Base-by-base conservation (phyloP, 2,888 invertebrate genomes). In the Phyllotreta cruciferae region DNA sequence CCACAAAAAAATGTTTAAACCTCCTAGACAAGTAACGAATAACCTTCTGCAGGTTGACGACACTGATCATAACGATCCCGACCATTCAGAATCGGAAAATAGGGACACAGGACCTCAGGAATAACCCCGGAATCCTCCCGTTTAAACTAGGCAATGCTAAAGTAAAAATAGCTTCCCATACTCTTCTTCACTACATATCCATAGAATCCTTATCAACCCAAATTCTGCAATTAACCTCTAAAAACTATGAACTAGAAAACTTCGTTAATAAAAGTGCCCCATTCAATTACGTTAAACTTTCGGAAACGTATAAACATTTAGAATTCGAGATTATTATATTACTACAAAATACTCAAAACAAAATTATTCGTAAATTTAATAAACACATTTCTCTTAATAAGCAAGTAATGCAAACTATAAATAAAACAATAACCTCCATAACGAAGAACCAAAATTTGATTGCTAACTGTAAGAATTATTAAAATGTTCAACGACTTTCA, bases 311-410 rank as follows among this genome's bases (percentile, higher is more conserved):
- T 24, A 24, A 24, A 24, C 24, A 24, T 24, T 24, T 24, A 24
- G 24, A 24, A 24, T 24, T 24, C 24, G 24, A 24, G 4, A 24
- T 24, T 24, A 24, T 24, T n/a, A 47, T 47, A 9, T 47, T 9
- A 14, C n/a, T 24, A 14, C 10, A 24, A 47, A 47, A 47, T 6
- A 13, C 6, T 47, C 47, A 24, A 14, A 47, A 47, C n/a, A 47
- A 47, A 47, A 47, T 24, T 24, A 47, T 47, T 11, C 5, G 3
- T 6, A 45, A 11, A 11, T 6, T 45, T 10, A 45, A 45, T 11
- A 45, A 45, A 3, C 45, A 45, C 6, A 13, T 24, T 14, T 47
- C 47, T 9, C 24, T 47, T 14, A 47, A 47, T 24, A 14, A 11
- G n/a, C 6, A 47, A 14, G 14, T 7, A 14, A 47, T 47, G 13